A percentile compares a stretch with the other conserved stretches of the same genome.
phyloP scores from a whole-genome alignment of 2,797 vertebrate genomes.

The Otolemur crassicaudatus region DNA sequence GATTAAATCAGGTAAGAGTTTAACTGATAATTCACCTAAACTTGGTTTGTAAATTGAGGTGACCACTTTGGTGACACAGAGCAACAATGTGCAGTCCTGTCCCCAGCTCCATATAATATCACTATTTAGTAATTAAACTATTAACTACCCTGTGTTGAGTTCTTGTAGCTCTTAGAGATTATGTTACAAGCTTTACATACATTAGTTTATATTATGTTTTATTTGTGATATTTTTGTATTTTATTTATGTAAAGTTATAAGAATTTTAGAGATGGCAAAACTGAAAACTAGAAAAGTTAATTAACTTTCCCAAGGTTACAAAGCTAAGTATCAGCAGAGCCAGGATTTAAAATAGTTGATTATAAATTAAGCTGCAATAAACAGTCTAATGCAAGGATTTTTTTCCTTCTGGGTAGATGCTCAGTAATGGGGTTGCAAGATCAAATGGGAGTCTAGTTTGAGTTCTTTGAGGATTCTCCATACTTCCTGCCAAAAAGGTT shows the following conservation, averaged over 20 bases:
- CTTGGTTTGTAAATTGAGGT: background rate
- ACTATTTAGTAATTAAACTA: slow-evolving; percentile 11
- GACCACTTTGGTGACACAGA: background rate
- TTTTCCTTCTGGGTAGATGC: too few relatives aligned
- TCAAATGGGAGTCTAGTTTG: too few relatives aligned
- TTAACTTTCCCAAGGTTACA: background rate
- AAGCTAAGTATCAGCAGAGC: background rate
- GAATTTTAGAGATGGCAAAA: slow-evolving; percentile 41
- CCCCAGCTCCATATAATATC: background rate
- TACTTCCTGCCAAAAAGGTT: too few relatives aligned
- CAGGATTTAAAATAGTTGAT: background rate
- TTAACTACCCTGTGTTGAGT: background rate
- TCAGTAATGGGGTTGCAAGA: too few relatives aligned
- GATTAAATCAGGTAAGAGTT: background rate
- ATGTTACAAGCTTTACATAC: background rate
- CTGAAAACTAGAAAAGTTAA: slow-evolving; percentile 26
- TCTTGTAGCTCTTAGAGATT: background rate
- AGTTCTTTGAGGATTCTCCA: too few relatives aligned
- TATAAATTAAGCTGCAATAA: too few relatives aligned
- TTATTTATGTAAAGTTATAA: background rate
- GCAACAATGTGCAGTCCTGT: background rate
- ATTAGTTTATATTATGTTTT: slow-evolving; percentile 33
- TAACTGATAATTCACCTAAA: slow-evolving; percentile 3
- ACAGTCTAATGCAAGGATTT: too few relatives aligned
- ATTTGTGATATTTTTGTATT: background rate